These are phyloP conservation scores for Gallinago nigripennis DNA, from an alignment of 2,797 vertebrate species.

Conservation along the genomic window DNA sequence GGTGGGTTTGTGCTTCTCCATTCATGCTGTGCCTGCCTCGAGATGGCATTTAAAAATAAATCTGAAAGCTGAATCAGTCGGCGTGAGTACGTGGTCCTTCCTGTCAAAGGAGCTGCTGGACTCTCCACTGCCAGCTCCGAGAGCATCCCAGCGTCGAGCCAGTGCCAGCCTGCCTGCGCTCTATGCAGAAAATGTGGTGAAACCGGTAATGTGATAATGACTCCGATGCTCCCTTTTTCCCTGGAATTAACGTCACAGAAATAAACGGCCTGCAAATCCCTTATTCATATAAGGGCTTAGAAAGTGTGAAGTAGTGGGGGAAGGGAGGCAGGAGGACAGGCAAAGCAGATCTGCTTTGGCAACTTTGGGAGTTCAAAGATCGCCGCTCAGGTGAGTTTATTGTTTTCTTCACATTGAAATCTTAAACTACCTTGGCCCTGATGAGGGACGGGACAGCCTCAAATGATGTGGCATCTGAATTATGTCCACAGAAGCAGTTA, in stretches of 20 bases:
- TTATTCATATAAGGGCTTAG: slow-evolving; percentile 2
- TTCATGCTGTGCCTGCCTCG: not conserved
- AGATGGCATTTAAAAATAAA: not conserved
- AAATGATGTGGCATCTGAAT: not conserved
- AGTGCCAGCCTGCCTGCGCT: not conserved
- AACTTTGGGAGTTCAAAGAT: not conserved
- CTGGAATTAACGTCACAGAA: not conserved
- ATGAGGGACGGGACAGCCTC: not conserved
- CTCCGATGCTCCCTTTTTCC: not conserved
- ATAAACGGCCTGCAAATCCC: slow-evolving; percentile 3
- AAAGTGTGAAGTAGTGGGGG: not conserved
- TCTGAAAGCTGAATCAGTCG: not conserved
- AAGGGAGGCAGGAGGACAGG: not conserved
- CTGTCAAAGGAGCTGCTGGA: not conserved
- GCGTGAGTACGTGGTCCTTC: not conserved
- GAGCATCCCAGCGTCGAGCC: not conserved
- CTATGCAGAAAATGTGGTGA: not conserved
- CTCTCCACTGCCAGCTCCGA: not conserved
- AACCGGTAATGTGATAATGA: not conserved
- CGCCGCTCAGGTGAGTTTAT: not conserved
- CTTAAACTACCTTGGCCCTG: not conserved
- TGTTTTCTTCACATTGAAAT: not conserved
- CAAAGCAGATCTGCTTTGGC: not conserved
- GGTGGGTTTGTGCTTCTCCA: not conserved
- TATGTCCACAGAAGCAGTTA: not conserved